Evolutionary conservation across 2,888 invertebrate species (phyloP), one percentile per base, ranked within the genome.

Genomic region (Metopia argyrocephala): DNA sequence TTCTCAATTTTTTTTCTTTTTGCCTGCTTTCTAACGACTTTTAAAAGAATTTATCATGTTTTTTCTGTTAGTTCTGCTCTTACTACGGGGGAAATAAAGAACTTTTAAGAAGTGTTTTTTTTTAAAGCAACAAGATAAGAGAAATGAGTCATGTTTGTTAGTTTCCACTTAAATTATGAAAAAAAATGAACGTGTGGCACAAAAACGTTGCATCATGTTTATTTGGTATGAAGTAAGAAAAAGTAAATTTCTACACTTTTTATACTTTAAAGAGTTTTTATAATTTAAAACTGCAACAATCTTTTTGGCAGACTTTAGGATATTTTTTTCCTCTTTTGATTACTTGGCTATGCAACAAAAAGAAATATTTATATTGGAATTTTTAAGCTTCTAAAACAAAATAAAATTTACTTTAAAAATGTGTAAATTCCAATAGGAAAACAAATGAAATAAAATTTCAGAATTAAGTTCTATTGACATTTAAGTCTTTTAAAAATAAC

Each of bases 241-340:
- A n/a, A n/a, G 15, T 50, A 20, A 25, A 23, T 38, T 65, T 20
- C n/a, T n/a, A n/a, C n/a, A n/a, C n/a, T n/a, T 12, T 31, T 31
- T 31, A 12, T 31, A 31, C 31, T 31, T 31, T 31, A 31, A 31
- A 31, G 12, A 31, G 9, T 64, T 18, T 21, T 52, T 27, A 3
- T 15, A 45, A 27, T 2, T 23, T 64, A 28, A 46, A 54, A 46
- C 64, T 64, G 54, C 21, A 64, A 65, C 46, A 65, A 74, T 74
- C 65, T 74, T 74, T 57, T 57, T 65, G 74, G 27, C 74, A 59
- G 50, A 74, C 38, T 74, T 74, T 66, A 74, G 48, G 18, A 64
- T 56, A 23, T 21, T 54, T 15, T 45, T 38, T 20, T 27, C 52
- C 20, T n/a, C 18, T 50, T 50, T 65, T 7, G n/a, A n/a, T 38